Conservation (phyloP, 1,140 invertebrate genomes). For the Rhagoletis pomonella region DNA sequence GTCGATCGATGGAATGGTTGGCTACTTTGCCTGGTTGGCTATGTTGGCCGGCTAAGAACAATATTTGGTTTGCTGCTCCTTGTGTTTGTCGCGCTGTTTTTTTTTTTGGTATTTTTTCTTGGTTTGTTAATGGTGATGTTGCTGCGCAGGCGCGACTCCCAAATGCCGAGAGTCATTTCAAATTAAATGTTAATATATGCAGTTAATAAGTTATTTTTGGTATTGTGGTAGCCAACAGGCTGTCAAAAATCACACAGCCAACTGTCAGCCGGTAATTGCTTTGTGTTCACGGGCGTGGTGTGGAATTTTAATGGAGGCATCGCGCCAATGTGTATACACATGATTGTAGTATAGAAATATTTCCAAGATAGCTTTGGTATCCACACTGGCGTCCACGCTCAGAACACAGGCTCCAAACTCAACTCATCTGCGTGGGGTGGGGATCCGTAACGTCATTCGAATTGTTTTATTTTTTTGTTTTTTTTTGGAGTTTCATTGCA, state of each 20-base stretch:
- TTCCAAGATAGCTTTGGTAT: not conserved
- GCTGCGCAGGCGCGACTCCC: constrained; percentile 39
- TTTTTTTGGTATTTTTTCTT: not conserved
- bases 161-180: constrained; percentile 56
- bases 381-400: not conserved
- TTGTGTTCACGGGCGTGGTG: constrained; percentile 64
- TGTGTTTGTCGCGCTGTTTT: not conserved
- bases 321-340: not conserved
- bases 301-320: constrained; percentile 68
- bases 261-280: constrained; percentile 68
- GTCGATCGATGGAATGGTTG: not conserved
- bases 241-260: constrained; percentile 70
- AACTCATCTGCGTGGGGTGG: not conserved
- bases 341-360: not conserved
- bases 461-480: not conserved
- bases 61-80: not conserved
- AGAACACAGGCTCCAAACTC: not conserved
- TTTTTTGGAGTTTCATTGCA: not conserved
- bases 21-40: not conserved
- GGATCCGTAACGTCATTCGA: not conserved
- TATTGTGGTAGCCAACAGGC: constrained; percentile 72
- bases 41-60: not conserved
- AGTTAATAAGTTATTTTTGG: constrained; percentile 71
- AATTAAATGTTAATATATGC: constrained; percentile 74
- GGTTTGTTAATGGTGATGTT: not conserved